Conservation (phyloP, 2,888 invertebrate species). For the Gymnosoma rotundatum region DNA sequence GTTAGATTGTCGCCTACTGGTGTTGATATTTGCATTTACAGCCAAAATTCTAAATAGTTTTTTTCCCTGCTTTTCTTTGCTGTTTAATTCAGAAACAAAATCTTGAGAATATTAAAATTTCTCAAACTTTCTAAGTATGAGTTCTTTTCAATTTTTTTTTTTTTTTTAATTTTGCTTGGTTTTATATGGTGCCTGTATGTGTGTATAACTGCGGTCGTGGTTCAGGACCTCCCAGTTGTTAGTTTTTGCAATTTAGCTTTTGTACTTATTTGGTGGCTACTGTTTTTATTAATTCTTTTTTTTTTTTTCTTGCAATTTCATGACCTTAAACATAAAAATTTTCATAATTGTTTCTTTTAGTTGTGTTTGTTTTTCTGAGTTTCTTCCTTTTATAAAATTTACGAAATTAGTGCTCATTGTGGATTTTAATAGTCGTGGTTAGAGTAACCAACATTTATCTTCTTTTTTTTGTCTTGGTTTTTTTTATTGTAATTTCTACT, state of each 20-base stretch:
- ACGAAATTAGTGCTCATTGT: constrained; percentile 60
- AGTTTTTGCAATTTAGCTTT: constrained; percentile 43
- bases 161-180: constrained; percentile 16
- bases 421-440: constrained; percentile 64
- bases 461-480: constrained; percentile 2
- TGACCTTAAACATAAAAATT: constrained; percentile 67
- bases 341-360: constrained; percentile 62
- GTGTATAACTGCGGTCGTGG: constrained; percentile 53
- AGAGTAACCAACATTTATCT: constrained; percentile 58
- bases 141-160: constrained; percentile 44
- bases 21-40: constrained; percentile 71
- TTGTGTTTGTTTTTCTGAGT: constrained; percentile 22
- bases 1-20: constrained; percentile 80
- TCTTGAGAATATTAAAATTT: constrained; percentile 57
- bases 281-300: constrained; percentile 32
- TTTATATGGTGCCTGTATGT: constrained; percentile 3
- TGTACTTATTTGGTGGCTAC: constrained; percentile 68
- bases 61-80: background rate
- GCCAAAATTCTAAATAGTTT: constrained; percentile 62
- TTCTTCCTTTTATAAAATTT: constrained; percentile 30
- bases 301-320: constrained; percentile 51
- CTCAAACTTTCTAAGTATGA: constrained; percentile 62
- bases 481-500: constrained; percentile 15
- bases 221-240: constrained; percentile 70
- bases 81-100: constrained; percentile 6